phyloP scores from a whole-genome alignment of 64 coral and sea anemone genomes.

The Porites lutea region DNA sequence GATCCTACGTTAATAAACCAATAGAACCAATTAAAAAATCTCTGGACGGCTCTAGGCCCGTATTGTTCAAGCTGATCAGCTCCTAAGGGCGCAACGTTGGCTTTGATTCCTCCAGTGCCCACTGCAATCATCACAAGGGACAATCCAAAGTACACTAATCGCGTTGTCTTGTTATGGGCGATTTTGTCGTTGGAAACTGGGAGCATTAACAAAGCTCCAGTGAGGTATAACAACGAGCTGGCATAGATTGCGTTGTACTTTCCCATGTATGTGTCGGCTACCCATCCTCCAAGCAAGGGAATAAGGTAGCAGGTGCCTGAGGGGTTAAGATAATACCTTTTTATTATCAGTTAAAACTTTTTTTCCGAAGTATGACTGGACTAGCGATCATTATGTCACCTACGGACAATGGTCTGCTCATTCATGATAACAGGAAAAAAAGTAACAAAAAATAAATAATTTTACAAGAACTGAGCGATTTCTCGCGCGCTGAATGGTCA shows the following conservation, averaged over 20 bases:
- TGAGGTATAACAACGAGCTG: conserved; percentile 62
- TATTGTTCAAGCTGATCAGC: conserved; percentile 71
- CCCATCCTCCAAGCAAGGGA: conserved; percentile 71
- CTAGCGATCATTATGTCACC: too few species aligned
- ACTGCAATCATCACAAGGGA: conserved; percentile 69
- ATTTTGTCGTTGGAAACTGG: not conserved
- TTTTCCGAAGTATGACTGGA: too few species aligned
- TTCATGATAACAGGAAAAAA: too few species aligned
- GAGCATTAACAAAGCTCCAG: conserved; percentile 42
- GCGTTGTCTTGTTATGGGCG: too few species aligned
- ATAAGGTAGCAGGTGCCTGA: conserved; percentile 58
- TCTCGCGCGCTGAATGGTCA: too few species aligned
- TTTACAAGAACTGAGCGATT: too few species aligned
- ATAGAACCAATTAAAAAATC: conserved; percentile 98
- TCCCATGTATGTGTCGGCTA: conserved; percentile 58
- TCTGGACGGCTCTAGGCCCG: conserved; percentile 77
- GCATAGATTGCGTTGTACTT: conserved; percentile 71
- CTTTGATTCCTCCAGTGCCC: conserved; percentile 87
- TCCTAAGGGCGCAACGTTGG: conserved; percentile 87
- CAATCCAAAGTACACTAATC: conserved; percentile 47
- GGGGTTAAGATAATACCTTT: too few species aligned
- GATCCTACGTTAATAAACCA: conserved; percentile 95
- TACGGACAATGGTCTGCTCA: too few species aligned
- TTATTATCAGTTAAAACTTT: too few species aligned
- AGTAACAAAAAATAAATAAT: too few species aligned